Evolutionary conservation across 2,888 invertebrate species (phyloP), one percentile per base, ranked within the genome.

Genomic region (Phengaris arion): DNA sequence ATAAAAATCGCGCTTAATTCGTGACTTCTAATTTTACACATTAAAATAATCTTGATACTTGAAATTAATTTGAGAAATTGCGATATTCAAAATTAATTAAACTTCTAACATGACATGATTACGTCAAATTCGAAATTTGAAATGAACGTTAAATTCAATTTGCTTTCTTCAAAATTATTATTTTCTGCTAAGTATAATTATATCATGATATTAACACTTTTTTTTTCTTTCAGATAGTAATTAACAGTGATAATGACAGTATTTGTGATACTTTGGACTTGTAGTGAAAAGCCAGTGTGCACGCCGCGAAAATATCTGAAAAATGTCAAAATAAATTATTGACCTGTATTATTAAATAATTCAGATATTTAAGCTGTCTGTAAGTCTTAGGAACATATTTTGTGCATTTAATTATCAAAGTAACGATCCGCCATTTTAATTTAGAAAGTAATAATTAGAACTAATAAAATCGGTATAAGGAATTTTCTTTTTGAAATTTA

Each of bases 201-300:
- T 35, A 6, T 35, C 6, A 22, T 22, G 10, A 15, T 51, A 70
- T 10, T 70, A 51, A 51, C 6, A 51, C 15, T 70, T 70, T 51
- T 22, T 51, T 48, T 51, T 15, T 70, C 9, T 70, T 70, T 51
- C 72, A 72, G 72, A 72, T 54, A 8, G 13, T 35, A 12, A 72
- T 35, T 12, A 54, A 22, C 51, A 69, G 69, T 69, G 70, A 70
- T 70, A 51, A 52, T 54, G 72, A 72, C 72, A 72, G 72, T 72
- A 70, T 70, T 70, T 70, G 72, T 72, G 72, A 52, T 72, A 72
- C 51, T 52, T 70, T 52, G 72, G 72, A 72, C 72, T 72, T 72
- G 72, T 72, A 72, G 54, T 72, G 35, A 72, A 72, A 54, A 72
- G 72, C 70, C 48, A 51, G 70, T 35, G 72, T 72, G 51, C 54